Conservation (phyloP, 2,113 vertebrate genomes). For the Syngnathoides biaculeatus region DNA sequence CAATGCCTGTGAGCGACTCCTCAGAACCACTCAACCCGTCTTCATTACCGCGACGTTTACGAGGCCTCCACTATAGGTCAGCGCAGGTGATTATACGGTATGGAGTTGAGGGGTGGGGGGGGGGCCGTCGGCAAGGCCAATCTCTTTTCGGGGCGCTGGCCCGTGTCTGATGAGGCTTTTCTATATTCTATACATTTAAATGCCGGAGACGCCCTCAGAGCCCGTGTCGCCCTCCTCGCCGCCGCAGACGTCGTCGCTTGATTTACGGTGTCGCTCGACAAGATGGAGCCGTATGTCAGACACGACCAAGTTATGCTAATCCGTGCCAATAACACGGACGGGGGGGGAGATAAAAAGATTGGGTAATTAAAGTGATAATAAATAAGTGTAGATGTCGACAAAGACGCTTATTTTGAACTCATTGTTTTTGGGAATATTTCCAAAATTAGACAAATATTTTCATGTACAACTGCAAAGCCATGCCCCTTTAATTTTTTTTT, state of each 20-base stretch:
- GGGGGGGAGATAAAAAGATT: background rate
- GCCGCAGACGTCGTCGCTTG: conserved; percentile 36
- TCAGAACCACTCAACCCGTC: conserved; percentile 64
- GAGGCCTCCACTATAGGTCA: conserved; percentile 64
- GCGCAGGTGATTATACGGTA: conserved; percentile 65
- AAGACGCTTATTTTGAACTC: background rate
- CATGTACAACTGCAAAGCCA: background rate
- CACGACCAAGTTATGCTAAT: conserved; percentile 60
- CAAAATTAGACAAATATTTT: background rate
- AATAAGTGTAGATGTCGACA: background rate
- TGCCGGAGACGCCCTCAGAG: conserved; percentile 55
- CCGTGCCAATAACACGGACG: background rate
- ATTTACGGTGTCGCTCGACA: conserved; percentile 65
- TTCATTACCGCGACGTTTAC: conserved; percentile 77
- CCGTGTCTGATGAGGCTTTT: conserved; percentile 75
- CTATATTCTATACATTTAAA: conserved; percentile 79
- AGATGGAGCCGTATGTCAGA: conserved; percentile 63
- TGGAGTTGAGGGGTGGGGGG: background rate
- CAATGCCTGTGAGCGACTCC: conserved; percentile 59
- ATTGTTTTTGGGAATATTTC: background rate
- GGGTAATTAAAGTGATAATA: background rate
- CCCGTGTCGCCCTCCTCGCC: conserved; percentile 19
- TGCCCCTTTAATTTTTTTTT: background rate
- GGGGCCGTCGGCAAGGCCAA: conserved; percentile 64
- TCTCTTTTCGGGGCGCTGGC: conserved; percentile 65